Base-by-base conservation (phyloP, 2,113 vertebrate genomes). In the Macquaria australasica region DNA sequence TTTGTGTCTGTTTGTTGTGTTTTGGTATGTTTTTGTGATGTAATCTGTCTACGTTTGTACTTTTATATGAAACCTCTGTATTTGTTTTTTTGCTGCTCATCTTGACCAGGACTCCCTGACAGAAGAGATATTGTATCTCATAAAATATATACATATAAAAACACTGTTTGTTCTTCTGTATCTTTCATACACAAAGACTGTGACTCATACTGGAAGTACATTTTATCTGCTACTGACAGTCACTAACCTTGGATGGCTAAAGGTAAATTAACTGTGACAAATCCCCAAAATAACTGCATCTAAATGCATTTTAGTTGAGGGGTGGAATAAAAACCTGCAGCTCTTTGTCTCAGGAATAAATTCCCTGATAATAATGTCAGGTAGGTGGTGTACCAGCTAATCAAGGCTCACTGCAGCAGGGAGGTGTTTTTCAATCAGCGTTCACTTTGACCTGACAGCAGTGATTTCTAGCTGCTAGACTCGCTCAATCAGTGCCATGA, bases 331-430 rank as follows among this genome's bases (percentile, higher is more conserved):
- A 60, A 39, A 59, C 3, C 77, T n/a, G 55, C 55, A 55, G 67
- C 55, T 53, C 18, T 64, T 28, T 14, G 73, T 62, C 34, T 25
- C 18, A 23, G 18, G 31, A 23, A 70, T 53, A 10, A 41, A 62
- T 28, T 51, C 3, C 8, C 23, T 37, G 31, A 55, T 58, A 37
- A 64, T 60, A 59, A 70, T 7, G 45, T 55, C 34, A 34, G 34
- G 34, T 34, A 34, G 0, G 2, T 23, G 2, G 1, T 18, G 45
- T 55, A n/a, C 1, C 31, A 53, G 43, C 45, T 53, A 34, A 77
- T 82, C 53, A 76, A 62, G 34, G 16, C 16, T 67, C 50, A 56
- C 28, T 68, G 48, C 51, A 58, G 50, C 43, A 77, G 63, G 48
- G 28, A 73, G 37, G 2, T 6, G 5, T 45, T 81, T 71, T 62